Evolutionary conservation across 2,797 vertebrate species (phyloP).

Genomic region (Streptopelia turtur): DNA sequence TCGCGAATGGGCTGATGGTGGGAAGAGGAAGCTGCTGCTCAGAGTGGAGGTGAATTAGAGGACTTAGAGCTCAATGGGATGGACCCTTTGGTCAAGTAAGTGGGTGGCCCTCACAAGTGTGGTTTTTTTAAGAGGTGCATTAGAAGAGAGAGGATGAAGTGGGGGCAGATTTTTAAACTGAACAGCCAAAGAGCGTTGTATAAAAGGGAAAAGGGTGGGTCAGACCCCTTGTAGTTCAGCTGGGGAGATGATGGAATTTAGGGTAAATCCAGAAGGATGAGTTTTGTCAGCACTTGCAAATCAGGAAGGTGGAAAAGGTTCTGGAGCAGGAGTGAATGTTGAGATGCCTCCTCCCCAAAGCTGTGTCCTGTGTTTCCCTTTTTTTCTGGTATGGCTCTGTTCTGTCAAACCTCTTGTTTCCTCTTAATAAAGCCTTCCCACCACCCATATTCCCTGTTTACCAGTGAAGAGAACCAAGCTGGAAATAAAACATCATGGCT

Average conservation of each 20-base stretch:
- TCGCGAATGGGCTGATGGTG: background rate
- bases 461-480: background rate
- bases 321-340: background rate
- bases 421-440: background rate
- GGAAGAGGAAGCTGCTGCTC: background rate
- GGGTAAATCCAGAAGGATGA: background rate
- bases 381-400: background rate
- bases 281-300: background rate
- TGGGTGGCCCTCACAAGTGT: background rate
- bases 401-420: slow-evolving; percentile 17
- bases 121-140: background rate
- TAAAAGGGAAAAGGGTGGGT: background rate
- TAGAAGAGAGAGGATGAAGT: background rate
- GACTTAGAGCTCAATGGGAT: background rate
- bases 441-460: background rate
- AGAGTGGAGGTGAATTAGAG: background rate
- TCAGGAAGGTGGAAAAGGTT: background rate
- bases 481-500: background rate
- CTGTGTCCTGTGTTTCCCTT: background rate
- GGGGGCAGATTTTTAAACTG: background rate
- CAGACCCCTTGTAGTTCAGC: background rate
- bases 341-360: background rate
- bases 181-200: background rate
- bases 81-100: background rate
- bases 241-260: background rate